Evolutionary conservation across 2,888 invertebrate genomes (phyloP).

Genomic region (Emesis russula): DNA sequence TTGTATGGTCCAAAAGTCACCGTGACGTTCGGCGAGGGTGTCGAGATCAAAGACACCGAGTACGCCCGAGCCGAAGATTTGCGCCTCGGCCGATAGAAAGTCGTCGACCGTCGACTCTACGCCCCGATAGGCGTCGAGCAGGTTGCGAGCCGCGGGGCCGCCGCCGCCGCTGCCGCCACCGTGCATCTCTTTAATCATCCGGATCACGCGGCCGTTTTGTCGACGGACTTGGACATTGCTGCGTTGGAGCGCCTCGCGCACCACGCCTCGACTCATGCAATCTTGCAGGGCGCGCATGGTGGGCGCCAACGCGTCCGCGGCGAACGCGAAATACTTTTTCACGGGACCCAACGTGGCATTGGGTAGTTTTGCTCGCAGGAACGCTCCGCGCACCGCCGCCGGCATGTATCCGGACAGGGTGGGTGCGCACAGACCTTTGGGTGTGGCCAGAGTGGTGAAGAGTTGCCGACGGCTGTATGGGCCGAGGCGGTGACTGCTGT

Average conservation of each 20-base stretch:
- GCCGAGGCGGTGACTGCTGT: too few species aligned
- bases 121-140: slow-evolving; percentile 27
- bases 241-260: slow-evolving; percentile 3
- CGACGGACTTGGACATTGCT: slow-evolving; percentile 25
- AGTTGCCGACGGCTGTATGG: too few species aligned
- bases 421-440: too few species aligned
- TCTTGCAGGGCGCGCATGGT: too few species aligned
- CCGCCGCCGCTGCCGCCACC: background rate
- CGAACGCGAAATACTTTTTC: slow-evolving; percentile 11
- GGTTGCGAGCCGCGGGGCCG: slow-evolving; percentile 11
- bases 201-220: slow-evolving; percentile 25
- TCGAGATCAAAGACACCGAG: slow-evolving; percentile 24
- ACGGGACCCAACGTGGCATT: slow-evolving; percentile 32
- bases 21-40: background rate
- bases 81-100: slow-evolving; percentile 26
- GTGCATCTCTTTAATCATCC: slow-evolving; percentile 11
- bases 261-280: too few species aligned
- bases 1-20: slow-evolving; percentile 25
- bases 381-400: slow-evolving; percentile 18
- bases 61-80: slow-evolving; percentile 30
- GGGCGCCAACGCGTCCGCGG: slow-evolving; percentile 6
- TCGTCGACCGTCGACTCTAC: slow-evolving; percentile 24
- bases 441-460: too few species aligned
- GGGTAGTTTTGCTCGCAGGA: slow-evolving; percentile 25
- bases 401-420: background rate